Conservation (phyloP, 2,888 invertebrate genomes). For the Cheilosia variabilis region DNA sequence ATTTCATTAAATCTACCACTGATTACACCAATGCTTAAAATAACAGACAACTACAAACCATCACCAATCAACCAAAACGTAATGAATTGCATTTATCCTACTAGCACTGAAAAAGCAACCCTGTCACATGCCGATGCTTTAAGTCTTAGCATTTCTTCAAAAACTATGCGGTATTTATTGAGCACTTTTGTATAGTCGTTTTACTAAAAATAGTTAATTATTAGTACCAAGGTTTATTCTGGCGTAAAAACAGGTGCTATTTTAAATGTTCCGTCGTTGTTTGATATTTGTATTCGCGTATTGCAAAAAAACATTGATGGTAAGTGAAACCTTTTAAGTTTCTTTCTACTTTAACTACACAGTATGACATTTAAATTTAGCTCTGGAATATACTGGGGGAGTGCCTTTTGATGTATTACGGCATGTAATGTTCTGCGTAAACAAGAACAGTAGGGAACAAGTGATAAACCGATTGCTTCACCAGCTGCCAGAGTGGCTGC, state of each 20-base stretch:
- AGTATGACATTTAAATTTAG: slow-evolving; percentile 84
- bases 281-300: slow-evolving; percentile 92
- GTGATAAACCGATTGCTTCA: slow-evolving; percentile 86
- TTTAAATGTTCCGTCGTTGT: slow-evolving; percentile 89
- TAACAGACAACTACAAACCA: slow-evolving; percentile 93
- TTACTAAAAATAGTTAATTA: slow-evolving; percentile 45
- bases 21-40: slow-evolving; percentile 86
- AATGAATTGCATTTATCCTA: slow-evolving; percentile 82
- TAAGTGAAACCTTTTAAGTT: slow-evolving; percentile 83
- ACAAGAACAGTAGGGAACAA: slow-evolving; percentile 90
- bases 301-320: slow-evolving; percentile 97
- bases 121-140: slow-evolving; percentile 88
- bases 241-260: slow-evolving; percentile 88
- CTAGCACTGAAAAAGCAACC: slow-evolving; percentile 59
- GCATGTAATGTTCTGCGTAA: slow-evolving; percentile 93
- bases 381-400: slow-evolving; percentile 95
- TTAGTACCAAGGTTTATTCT: slow-evolving; percentile 94
- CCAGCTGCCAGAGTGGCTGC: slow-evolving; percentile 87
- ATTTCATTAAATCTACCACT: slow-evolving; percentile 22
- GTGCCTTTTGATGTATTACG: slow-evolving; percentile 95
- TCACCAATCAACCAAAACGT: slow-evolving; percentile 86
- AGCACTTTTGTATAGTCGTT: neutral
- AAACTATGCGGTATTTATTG: slow-evolving; percentile 88
- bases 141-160: slow-evolving; percentile 90
- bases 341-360: neutral